These are phyloP conservation scores for Folsomia manolachei DNA, from an alignment of 2,888 invertebrate genomes.

Conservation along the genomic window DNA sequence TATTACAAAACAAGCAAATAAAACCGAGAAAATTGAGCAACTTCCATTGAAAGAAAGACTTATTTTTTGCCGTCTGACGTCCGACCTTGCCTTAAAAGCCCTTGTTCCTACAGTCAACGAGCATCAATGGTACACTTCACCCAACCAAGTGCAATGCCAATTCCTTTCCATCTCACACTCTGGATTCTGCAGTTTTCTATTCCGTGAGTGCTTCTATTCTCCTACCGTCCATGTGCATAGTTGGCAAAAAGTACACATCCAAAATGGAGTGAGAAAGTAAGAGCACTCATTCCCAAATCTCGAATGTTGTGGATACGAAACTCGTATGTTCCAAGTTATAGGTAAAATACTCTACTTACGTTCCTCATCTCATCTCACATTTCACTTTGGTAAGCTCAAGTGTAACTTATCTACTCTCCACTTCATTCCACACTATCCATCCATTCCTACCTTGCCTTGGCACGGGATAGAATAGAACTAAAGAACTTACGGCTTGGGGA, in stretches of 20 bases:
- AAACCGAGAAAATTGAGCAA: no score
- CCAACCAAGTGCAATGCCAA: neutral
- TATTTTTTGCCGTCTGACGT: no score
- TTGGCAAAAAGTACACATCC: neutral
- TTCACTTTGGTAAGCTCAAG: neutral
- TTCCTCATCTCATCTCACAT: neutral
- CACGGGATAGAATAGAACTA: no score
- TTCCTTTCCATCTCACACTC: neutral
- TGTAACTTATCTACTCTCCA: slow-evolving; percentile 6
- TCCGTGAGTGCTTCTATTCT: neutral
- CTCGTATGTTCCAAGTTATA: neutral
- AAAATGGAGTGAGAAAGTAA: neutral
- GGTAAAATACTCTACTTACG: neutral
- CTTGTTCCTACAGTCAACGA: neutral
- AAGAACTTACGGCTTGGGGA: no score
- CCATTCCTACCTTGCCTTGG: no score
- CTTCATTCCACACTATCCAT: neutral
- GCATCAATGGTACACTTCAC: neutral
- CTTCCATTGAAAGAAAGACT: no score
- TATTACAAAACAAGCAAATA: no score
- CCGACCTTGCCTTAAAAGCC: neutral
- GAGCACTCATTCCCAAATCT: no score
- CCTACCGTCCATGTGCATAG: neutral
- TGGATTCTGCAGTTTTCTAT: neutral
- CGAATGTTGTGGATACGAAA: neutral